Evolutionary conservation across 2,113 vertebrate species (phyloP), one percentile per base, ranked within the genome.

Genomic region (Taurulus bubalis): DNA sequence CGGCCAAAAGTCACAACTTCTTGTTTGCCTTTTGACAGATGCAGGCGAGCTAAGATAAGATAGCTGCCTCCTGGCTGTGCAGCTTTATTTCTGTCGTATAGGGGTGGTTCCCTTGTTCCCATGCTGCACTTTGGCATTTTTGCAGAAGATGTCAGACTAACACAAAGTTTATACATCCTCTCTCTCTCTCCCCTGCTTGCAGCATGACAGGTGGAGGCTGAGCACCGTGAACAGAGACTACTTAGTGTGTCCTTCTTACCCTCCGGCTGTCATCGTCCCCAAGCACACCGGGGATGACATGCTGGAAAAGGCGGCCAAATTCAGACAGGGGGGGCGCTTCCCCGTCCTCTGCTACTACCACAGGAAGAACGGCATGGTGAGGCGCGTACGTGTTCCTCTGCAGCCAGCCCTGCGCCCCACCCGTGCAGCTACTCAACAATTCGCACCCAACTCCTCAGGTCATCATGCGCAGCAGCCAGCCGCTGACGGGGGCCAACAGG

Each of bases 401-500:
- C n/a, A 30, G 32, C 4, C 2, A 2, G n/a, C 8, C 6, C 22
- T n/a, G 1, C 15, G 24, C 4, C n/a, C 5, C 30, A n/a, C 2
- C 30, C 32, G 32, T 1, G 2, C 15, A 0, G 15, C 42, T 45
- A 12, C 53, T 5, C 26, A 60, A 47, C 11, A 1, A 60, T 34
- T 28, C 14, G 28, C 32, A 77, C 42, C 5, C 2, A 49, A 36
- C 12, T 8, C 71, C 36, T 0, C 87, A 96, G 97, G 96, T 86
- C 3, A 95, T 97, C 85, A 90, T 98, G 76, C 95, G 95, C 71
- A 96, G 96, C 90, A 93, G 96, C 82, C 96, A 98, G 87, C 97
- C 96, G 0, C 90, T 97, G 81, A 87, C 91, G 0, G 95, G 96
- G 2, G 94, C 96, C 90, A 96, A 97, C 74, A 95, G 93, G 56